These are phyloP conservation scores for Chymomyza costata DNA, from an alignment of 1,140 invertebrate species.

Conservation along the genomic window DNA sequence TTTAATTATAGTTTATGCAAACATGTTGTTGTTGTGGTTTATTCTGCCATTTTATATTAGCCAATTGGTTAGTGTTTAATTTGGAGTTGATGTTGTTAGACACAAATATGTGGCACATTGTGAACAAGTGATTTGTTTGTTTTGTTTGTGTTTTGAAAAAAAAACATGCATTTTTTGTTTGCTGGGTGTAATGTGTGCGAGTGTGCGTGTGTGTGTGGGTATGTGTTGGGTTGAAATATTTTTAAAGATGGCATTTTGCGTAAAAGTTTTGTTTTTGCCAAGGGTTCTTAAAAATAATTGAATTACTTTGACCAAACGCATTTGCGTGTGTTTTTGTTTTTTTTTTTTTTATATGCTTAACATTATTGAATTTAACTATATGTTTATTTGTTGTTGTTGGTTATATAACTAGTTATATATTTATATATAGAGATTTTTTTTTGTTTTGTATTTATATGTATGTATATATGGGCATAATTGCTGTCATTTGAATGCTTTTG, in stretches of 20 bases:
- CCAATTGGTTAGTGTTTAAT: too few relatives aligned
- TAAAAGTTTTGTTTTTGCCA: constrained; percentile 17
- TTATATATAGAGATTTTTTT: constrained; percentile 24
- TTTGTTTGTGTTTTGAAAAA: constrained; percentile 18
- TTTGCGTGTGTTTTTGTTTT: constrained; percentile 27
- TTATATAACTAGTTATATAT: constrained; percentile 66
- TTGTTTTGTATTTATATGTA: constrained; percentile 26
- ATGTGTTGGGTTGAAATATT: too few relatives aligned
- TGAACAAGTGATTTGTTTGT: too few relatives aligned
- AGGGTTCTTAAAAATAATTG: constrained; percentile 66
- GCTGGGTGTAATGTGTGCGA: constrained; percentile 14
- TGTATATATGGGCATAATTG: constrained; percentile 53
- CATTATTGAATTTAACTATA: constrained; percentile 72
- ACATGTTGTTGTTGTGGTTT: constrained; percentile 16
- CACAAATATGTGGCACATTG: too few relatives aligned
- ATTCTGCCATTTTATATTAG: too few relatives aligned
- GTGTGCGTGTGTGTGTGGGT: too few relatives aligned
- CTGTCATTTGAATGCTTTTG: constrained; percentile 35
- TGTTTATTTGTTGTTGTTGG: constrained; percentile 71
- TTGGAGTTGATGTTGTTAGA: too few relatives aligned
- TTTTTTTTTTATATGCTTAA: constrained; percentile 49
- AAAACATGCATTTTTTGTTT: constrained; percentile 23
- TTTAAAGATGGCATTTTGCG: constrained; percentile 34
- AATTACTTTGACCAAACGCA: constrained; percentile 53
- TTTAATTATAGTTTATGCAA: constrained; percentile 21